phyloP scores from a whole-genome alignment of 2,888 invertebrate genomes.

The Microctonus brassicae region DNA sequence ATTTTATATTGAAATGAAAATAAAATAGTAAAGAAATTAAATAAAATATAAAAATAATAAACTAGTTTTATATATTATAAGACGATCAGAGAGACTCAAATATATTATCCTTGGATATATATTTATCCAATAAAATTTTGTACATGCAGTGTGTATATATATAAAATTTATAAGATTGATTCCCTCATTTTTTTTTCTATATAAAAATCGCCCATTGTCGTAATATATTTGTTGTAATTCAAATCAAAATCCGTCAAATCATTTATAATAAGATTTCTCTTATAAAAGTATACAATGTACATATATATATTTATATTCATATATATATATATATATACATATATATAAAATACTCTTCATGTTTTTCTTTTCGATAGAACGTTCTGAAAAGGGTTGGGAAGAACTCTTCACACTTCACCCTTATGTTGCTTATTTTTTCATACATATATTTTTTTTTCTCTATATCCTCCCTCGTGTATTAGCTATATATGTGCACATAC shows the following conservation, averaged over 20 bases:
- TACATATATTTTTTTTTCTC: constrained; percentile 24
- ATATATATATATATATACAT: constrained; percentile 7
- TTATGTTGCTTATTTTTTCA: constrained; percentile 9
- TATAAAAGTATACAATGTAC: neutral
- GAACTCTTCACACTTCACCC: constrained; percentile 27
- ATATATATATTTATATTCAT: constrained; percentile 36
- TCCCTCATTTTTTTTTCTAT: neutral
- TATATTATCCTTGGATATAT: too few species aligned
- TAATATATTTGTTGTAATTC: constrained; percentile 43
- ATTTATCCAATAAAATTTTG: too few species aligned
- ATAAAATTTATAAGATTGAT: neutral
- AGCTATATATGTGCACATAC: neutral
- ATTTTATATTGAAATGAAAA: too few species aligned
- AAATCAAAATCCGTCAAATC: constrained; percentile 47
- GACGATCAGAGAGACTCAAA: too few species aligned
- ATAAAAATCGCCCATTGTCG: constrained; percentile 44
- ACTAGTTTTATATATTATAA: too few species aligned
- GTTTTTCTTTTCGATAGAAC: constrained; percentile 23
- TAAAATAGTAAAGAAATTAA: too few species aligned
- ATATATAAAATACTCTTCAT: constrained; percentile 17
- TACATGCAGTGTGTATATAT: neutral
- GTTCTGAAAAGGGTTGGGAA: constrained; percentile 40
- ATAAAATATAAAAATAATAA: too few species aligned
- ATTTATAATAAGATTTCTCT: constrained; percentile 55
- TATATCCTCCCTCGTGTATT: neutral